Percentiles rank a stretch among this genome's conserved stretches.
These are phyloP conservation scores for Rhopalosiphum nymphaeae DNA, from an alignment of 2,888 invertebrate genomes.

Conservation along the genomic window DNA sequence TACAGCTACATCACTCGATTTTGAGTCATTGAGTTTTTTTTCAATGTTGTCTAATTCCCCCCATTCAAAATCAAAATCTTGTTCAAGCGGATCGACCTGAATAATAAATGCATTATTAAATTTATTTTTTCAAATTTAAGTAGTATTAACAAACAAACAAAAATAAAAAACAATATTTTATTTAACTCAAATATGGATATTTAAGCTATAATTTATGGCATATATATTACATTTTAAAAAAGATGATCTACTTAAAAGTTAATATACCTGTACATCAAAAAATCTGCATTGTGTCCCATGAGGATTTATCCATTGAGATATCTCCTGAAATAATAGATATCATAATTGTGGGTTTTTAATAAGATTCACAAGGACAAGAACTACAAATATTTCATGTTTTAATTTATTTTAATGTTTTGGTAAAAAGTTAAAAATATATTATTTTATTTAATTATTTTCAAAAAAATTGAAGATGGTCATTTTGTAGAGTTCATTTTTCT, in stretches of 20 bases:
- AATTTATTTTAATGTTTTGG: too few relatives aligned
- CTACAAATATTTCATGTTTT: too few relatives aligned
- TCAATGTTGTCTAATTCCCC: constrained; percentile 37
- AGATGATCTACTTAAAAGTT: neutral
- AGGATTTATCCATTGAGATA: too few relatives aligned
- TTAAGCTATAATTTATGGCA: neutral
- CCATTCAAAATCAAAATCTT: constrained; percentile 55
- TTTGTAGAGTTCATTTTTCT: too few relatives aligned
- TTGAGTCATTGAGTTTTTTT: constrained; percentile 5
- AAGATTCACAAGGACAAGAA: too few relatives aligned
- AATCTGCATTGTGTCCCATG: neutral
- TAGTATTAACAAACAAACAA: neutral
- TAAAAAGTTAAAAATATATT: too few relatives aligned
- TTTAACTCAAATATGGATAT: neutral
- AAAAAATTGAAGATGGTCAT: too few relatives aligned
- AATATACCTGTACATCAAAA: neutral
- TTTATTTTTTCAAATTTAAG: neutral
- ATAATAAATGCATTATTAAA: neutral
- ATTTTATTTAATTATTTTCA: too few relatives aligned
- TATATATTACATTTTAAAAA: neutral
- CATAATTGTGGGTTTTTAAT: too few relatives aligned
- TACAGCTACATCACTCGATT: constrained; percentile 10
- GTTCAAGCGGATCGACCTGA: neutral
- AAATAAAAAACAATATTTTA: neutral
- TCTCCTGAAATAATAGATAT: too few relatives aligned